Conservation (phyloP, 2,113 vertebrate genomes). For the Mastomys coucha region DNA sequence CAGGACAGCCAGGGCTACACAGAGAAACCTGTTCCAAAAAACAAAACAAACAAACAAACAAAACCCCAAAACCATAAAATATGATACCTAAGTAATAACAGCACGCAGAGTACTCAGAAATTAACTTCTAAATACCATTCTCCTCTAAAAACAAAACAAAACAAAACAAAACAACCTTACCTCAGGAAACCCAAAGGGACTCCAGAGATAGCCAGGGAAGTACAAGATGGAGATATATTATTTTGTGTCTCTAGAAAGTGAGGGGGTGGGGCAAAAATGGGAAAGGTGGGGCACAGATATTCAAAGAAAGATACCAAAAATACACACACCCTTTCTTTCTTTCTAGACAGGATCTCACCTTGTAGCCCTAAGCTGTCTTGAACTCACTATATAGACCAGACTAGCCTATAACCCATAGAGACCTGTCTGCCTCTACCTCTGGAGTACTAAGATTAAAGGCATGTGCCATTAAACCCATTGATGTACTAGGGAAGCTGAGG, state of each 20-base stretch:
- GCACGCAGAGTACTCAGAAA: neutral
- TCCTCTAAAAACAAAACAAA: neutral
- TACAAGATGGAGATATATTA: neutral
- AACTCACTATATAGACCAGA: neutral
- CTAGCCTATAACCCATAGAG: neutral
- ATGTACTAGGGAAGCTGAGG: neutral
- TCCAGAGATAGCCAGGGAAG: neutral
- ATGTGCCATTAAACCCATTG: neutral
- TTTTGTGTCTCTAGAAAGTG: neutral
- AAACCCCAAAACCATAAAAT: neutral
- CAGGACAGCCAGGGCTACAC: no score
- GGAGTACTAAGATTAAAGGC: neutral
- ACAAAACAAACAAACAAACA: no score
- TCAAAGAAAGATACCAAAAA: conserved; percentile 43
- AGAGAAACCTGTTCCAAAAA: no score
- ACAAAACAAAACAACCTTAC: neutral
- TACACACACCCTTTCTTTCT: neutral
- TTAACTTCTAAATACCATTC: conserved; percentile 38
- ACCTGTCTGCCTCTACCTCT: neutral
- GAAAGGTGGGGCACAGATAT: neutral
- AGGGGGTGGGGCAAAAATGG: neutral
- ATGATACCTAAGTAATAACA: neutral
- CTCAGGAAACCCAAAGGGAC: neutral
- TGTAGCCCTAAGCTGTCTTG: neutral
- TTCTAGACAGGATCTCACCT: neutral